Evolutionary conservation across 2,888 invertebrate species (phyloP), one percentile per base, ranked within the genome.

Genomic region (Rhodophaea formosa): DNA sequence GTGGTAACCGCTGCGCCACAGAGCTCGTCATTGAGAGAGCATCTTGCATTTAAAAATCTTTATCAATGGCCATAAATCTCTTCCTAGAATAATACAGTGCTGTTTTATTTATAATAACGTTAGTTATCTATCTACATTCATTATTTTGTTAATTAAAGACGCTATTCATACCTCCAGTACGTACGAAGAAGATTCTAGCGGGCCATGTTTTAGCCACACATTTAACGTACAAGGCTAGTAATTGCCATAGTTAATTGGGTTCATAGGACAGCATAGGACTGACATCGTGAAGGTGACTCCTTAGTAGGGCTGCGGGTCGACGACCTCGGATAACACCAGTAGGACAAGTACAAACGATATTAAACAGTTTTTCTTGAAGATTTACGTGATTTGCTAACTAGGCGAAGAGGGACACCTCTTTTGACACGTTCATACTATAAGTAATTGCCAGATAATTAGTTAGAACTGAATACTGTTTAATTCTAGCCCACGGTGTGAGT

Each of bases 171-270:
- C 10, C n/a, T 39, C n/a, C n/a, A 39, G 8, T n/a, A n/a, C 39
- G 5, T n/a, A 12, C 39, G n/a, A 12, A n/a, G 39, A 39, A 39
- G 39, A 39, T 39, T 39, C 39, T 39, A 39, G 39, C 12, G 35
- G 12, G 35, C 35, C 35, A 35, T 35, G 12, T 39, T 39, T 10
- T 39, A 12, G 39, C 39, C n/a, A 6, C 12, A 39, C 39, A 12
- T 17, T 12, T 10, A 30, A 29, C 30, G 30, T 47, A 30, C 47
- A 29, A 47, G n/a, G 35, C 46, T 23, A 10, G 46, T 56, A 46
- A 56, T 47, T 35, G 56, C 16, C 35, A 51, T 56, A 52, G 60
- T 61, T 64, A 64, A 61, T 64, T 61, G 62, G 53, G 49, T 55
- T 59, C 53, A 44, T 15, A 43, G 59, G 59, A 64, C 57, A 39